These are phyloP conservation scores for Lycocerus yunnanus DNA, from an alignment of 2,888 invertebrate species.

Conservation along the genomic window DNA sequence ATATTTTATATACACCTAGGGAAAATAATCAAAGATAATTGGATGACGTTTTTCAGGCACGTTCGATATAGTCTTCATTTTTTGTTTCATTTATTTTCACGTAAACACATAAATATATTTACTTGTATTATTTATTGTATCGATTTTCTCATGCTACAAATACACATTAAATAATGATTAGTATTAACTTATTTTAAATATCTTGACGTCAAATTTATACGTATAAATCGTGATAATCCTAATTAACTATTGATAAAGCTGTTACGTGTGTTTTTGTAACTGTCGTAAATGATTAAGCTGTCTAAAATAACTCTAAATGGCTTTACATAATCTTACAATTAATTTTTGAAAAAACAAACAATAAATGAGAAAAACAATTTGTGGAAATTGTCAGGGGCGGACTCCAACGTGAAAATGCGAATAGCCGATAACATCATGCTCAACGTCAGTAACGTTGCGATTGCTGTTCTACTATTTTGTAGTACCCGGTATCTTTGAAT, in stretches of 20 bases:
- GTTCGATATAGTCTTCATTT: slow-evolving; percentile 22
- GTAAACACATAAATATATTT: slow-evolving; percentile 8
- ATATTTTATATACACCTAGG: slow-evolving; percentile 49
- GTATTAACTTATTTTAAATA: background rate
- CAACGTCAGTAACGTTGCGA: too few relatives aligned
- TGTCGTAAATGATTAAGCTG: background rate
- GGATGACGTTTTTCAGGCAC: slow-evolving; percentile 38
- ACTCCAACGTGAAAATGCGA: background rate
- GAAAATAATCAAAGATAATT: slow-evolving; percentile 54
- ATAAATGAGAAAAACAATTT: background rate
- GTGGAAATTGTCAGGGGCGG: background rate
- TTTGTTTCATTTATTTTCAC: slow-evolving; percentile 12
- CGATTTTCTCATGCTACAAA: background rate
- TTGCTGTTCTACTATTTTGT: too few relatives aligned
- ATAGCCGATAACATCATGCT: too few relatives aligned
- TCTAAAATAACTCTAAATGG: background rate
- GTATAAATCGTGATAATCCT: background rate
- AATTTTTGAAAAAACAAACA: background rate
- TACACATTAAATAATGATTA: background rate
- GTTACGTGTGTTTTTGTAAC: background rate
- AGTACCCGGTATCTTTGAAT: too few relatives aligned
- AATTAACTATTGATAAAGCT: background rate
- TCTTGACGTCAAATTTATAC: background rate
- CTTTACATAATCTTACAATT: background rate
- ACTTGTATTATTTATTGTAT: background rate